Conservation (phyloP, 2,113 vertebrate species). For the Misgurnus anguillicaudatus region DNA sequence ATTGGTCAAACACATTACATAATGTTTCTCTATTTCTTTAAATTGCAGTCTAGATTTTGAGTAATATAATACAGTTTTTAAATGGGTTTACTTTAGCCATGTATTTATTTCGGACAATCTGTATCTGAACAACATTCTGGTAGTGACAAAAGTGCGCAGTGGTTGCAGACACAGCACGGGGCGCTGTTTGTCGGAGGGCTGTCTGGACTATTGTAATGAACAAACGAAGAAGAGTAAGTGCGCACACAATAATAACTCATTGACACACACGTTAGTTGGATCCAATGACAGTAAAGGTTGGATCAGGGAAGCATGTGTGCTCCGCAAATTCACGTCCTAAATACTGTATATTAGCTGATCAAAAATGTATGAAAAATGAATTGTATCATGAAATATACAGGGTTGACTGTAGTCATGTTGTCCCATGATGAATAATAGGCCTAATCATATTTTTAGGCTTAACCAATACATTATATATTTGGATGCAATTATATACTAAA, state of each 20-base stretch:
- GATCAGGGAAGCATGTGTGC: not conserved
- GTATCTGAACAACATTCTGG: conserved; percentile 13
- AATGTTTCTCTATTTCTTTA: not conserved
- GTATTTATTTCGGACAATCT: conserved; percentile 1
- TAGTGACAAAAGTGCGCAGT: conserved; percentile 2
- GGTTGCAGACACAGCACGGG: not conserved
- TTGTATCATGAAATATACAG: conserved; percentile 4
- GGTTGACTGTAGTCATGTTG: not conserved
- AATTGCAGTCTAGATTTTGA: conserved; percentile 8
- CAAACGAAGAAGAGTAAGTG: conserved; percentile 5
- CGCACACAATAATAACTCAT: not conserved
- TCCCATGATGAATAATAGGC: conserved; percentile 1
- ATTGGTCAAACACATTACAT: conserved; percentile 10
- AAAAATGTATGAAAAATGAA: not conserved
- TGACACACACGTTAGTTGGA: not conserved
- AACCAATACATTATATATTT: not conserved
- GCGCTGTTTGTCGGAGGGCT: not conserved
- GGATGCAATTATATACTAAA: not conserved
- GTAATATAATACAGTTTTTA: not conserved
- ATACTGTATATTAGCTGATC: conserved; percentile 7
- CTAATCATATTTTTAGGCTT: conserved; percentile 1
- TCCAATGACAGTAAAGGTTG: conserved; percentile 1
- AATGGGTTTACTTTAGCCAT: conserved; percentile 11
- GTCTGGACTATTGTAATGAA: conserved; percentile 6
- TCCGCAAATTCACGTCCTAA: not conserved